Conservation (phyloP, 1,140 invertebrate genomes). For the Plectus sambesii region DNA sequence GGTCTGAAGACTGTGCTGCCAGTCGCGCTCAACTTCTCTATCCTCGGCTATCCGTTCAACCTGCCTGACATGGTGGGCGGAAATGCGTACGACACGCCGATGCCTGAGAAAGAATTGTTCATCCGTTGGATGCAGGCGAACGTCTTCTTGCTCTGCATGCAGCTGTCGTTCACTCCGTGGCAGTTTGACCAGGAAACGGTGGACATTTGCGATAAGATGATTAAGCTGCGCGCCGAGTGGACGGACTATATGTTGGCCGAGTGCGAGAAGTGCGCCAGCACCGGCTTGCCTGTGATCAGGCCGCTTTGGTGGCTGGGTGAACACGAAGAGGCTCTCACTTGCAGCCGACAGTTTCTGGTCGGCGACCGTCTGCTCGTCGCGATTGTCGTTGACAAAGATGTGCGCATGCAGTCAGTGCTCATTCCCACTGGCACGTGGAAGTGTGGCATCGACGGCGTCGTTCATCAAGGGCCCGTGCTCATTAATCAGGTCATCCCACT, state of each 20-base stretch:
- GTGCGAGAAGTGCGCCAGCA: slow-evolving; percentile 56
- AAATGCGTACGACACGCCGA: slow-evolving; percentile 54
- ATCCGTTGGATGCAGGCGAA: slow-evolving; percentile 77
- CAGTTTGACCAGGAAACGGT: slow-evolving; percentile 62
- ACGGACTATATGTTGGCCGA: slow-evolving; percentile 55
- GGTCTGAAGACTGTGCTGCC: slow-evolving; percentile 73
- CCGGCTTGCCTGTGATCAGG: slow-evolving; percentile 57
- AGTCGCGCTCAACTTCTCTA: slow-evolving; percentile 62
- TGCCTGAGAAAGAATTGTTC: slow-evolving; percentile 66
- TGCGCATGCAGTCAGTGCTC: slow-evolving; percentile 42
- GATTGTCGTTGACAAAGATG: slow-evolving; percentile 45
- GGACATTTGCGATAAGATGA: slow-evolving; percentile 57
- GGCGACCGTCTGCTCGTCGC: slow-evolving; percentile 47
- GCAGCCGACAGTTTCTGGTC: slow-evolving; percentile 46
- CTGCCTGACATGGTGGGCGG: slow-evolving; percentile 85
- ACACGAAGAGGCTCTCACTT: slow-evolving; percentile 17
- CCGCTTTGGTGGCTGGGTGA: slow-evolving; percentile 30
- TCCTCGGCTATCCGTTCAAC: slow-evolving; percentile 71
- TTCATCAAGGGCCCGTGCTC: too few species aligned
- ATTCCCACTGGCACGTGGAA: slow-evolving; percentile 30
- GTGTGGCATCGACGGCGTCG: too few species aligned
- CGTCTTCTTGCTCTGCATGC: slow-evolving; percentile 70
- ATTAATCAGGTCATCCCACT: too few species aligned
- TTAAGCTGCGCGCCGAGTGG: slow-evolving; percentile 59
- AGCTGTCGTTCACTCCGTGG: slow-evolving; percentile 79